These are phyloP conservation scores for Papilio elwesi DNA, from an alignment of 2,888 invertebrate genomes.

Conservation along the genomic window DNA sequence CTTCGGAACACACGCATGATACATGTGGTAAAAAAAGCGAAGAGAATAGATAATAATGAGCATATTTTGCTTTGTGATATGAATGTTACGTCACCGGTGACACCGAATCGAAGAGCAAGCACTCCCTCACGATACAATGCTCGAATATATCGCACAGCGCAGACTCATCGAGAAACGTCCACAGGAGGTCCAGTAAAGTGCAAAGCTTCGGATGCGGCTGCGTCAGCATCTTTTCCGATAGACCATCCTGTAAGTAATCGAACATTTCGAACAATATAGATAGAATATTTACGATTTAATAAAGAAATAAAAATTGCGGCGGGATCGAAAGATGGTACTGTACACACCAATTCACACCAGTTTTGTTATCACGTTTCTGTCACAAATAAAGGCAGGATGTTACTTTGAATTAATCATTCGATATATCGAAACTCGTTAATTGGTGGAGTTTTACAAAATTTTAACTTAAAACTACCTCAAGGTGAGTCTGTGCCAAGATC, in stretches of 20 bases:
- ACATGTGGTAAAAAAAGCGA: too few species aligned
- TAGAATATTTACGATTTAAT: neutral
- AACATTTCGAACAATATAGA: neutral
- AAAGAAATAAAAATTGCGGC: neutral
- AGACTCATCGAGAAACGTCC: conserved; percentile 87
- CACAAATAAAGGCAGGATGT: too few species aligned
- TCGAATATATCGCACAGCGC: conserved; percentile 86
- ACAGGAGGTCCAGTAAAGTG: conserved; percentile 84
- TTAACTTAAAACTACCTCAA: neutral
- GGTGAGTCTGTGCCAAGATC: conserved; percentile 24
- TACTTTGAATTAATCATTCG: too few species aligned
- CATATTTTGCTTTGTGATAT: neutral
- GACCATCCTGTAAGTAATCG: conserved; percentile 52
- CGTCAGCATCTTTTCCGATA: conserved; percentile 58
- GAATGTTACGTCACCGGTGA: conserved; percentile 63
- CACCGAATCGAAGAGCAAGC: conserved; percentile 86
- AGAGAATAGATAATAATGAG: neutral
- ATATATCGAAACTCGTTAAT: too few species aligned
- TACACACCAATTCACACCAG: too few species aligned
- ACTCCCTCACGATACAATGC: conserved; percentile 84
- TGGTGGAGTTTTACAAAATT: neutral
- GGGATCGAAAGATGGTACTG: too few species aligned
- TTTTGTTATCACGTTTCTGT: too few species aligned
- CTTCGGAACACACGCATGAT: too few species aligned
- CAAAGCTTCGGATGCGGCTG: conserved; percentile 68